Base-by-base conservation (phyloP, 2,113 vertebrate genomes). In the Trematomus loennbergii region DNA sequence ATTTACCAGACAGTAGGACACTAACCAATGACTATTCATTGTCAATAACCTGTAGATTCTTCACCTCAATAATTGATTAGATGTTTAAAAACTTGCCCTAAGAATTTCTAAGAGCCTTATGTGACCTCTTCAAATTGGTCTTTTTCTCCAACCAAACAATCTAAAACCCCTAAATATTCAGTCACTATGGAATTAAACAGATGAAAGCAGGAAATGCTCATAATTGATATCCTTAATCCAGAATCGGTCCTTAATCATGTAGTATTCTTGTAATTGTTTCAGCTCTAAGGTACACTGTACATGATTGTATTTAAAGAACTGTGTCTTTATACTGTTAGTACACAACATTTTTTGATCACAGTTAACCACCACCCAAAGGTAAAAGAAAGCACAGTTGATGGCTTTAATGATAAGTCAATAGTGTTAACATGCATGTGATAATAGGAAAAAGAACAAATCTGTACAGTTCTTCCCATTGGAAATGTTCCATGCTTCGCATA, bases 401-500 rank as follows among this genome's bases (percentile, higher is more conserved):
- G n/a, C 22, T 75, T 16, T 22, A 4, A 49, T 49, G 83, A 50
- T 59, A 12, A 63, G 55, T 25, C 45, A 52, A 52, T 12, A 5
- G 46, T 8, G 64, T 45, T 54, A 13, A 65, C 55, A 66, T 67
- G 43, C 61, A 20, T 10, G n/a, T 18, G 63, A 75, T 55, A 20
- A 9, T 48, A 78, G 16, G 36, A 18, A 45, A 40, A 64, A 18
- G 4, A 74, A 52, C n/a, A 43, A 15, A 78, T 72, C 17, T 12
- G 22, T 29, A 9, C 7, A 20, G 16, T 15, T 13, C 72, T 46
- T 71, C 57, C 50, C 20, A 49, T 71, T 62, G 73, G 63, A 90
- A 61, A 57, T n/a, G 43, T 74, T 81, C 78, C 86, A 64, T 4
- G 15, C 68, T 33, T 43, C 18, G 40, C 33, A 50, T 67, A 63